These are phyloP conservation scores for Spongia lamella DNA, from an alignment of 37 sponge, comb jelly and placozoan species.

Conservation along the genomic window DNA sequence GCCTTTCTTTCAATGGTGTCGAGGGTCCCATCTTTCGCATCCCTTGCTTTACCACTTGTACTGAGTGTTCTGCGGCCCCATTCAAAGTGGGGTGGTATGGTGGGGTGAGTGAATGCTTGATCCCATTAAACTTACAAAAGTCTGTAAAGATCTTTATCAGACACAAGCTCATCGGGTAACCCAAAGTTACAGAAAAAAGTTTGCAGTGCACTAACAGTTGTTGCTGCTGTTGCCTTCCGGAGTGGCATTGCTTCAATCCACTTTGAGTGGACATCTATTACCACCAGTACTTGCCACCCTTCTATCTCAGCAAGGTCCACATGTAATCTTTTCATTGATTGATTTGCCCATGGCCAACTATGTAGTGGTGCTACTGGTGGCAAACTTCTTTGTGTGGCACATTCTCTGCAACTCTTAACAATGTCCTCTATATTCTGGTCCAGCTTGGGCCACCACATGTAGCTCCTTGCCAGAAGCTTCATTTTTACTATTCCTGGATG, in stretches of 20 bases:
- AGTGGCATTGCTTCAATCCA: no score
- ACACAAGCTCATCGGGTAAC: no score
- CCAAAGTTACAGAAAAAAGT: no score
- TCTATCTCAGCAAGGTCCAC: background rate
- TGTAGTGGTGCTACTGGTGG: background rate
- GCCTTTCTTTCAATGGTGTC: background rate
- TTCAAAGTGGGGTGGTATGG: no score
- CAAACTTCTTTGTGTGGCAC: background rate
- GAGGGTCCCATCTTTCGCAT: background rate
- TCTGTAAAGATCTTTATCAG: no score
- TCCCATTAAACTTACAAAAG: no score
- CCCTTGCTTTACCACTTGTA: no score
- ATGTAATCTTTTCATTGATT: background rate
- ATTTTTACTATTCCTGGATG: constrained; percentile 1
- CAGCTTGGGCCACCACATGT: background rate
- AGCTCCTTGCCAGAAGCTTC: background rate
- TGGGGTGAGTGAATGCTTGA: no score
- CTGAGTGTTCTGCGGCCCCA: no score
- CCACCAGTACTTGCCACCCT: no score
- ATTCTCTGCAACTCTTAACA: background rate
- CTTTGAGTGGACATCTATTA: constrained; percentile 11
- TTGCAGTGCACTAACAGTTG: no score
- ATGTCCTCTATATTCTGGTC: background rate
- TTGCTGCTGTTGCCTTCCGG: no score
- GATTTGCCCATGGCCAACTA: background rate